These are phyloP conservation scores for Ochlodes sylvanus DNA, from an alignment of 2,888 invertebrate genomes.

Conservation along the genomic window DNA sequence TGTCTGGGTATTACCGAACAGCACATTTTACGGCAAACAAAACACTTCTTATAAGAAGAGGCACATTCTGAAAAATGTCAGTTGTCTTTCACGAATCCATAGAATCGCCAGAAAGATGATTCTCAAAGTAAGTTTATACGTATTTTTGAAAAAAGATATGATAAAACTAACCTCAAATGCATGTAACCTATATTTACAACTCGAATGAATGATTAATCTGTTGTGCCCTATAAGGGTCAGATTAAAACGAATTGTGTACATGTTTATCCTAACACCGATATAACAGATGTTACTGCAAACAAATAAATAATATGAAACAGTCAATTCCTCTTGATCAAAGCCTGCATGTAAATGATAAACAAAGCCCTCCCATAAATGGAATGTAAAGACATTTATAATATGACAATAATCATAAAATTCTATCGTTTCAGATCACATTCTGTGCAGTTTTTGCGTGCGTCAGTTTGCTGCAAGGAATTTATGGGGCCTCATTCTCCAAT, in stretches of 20 bases:
- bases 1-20: constrained; percentile 81
- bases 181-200: too few species aligned
- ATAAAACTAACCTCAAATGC: too few species aligned
- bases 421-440: constrained; percentile 25
- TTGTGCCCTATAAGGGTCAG: too few species aligned
- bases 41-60: constrained; percentile 74
- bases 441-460: constrained; percentile 20
- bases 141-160: constrained; percentile 21
- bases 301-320: too few species aligned
- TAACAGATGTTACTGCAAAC: too few species aligned
- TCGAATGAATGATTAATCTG: too few species aligned
- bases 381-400: neutral
- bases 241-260: too few species aligned
- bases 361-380: neutral
- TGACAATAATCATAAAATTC: neutral
- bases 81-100: constrained; percentile 71
- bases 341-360: too few species aligned
- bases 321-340: too few species aligned
- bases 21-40: constrained; percentile 76
- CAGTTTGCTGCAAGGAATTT: constrained; percentile 44
- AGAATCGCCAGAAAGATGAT: constrained; percentile 69
- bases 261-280: too few species aligned
- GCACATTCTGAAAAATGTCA: constrained; percentile 72
- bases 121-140: constrained; percentile 67
- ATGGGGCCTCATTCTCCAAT: constrained; percentile 64